Percentiles rank a stretch among this genome's conserved stretches.
Conservation (phyloP, 2,797 vertebrate genomes). For the Lutra lutra region DNA sequence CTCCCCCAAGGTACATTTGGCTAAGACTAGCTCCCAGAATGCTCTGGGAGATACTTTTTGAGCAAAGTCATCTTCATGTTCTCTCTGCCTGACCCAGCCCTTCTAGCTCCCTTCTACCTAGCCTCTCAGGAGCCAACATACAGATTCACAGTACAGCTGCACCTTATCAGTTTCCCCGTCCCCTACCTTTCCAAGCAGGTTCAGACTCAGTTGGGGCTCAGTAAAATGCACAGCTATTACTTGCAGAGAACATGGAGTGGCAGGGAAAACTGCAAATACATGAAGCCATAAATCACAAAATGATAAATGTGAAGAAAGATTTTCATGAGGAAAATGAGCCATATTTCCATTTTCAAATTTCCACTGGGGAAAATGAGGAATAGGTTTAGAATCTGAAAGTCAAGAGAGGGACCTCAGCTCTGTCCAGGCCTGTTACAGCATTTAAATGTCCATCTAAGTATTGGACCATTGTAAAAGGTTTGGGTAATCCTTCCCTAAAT, state of each 20-base stretch:
- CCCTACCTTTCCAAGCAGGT: not conserved
- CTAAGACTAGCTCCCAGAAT: not conserved
- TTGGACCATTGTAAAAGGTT: not conserved
- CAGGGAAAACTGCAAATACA: not conserved
- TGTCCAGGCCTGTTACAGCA: not conserved
- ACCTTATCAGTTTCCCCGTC: not conserved
- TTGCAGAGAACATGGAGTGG: not conserved
- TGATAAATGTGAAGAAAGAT: not conserved
- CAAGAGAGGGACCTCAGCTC: not conserved
- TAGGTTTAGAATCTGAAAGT: not conserved
- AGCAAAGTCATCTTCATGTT: not conserved
- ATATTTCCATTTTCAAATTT: not conserved
- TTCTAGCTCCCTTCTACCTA: not conserved
- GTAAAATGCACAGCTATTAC: not conserved
- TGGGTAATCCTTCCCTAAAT: not conserved
- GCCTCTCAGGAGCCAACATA: not conserved
- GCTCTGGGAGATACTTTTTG: not conserved
- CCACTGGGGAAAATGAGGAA: not conserved
- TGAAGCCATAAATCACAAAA: not conserved
- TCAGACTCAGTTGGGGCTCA: not conserved
- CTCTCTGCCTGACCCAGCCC: not conserved
- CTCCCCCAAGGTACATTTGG: not conserved
- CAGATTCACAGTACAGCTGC: not conserved
- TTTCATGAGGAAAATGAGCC: not conserved
- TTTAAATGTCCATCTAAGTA: not conserved